Conservation (phyloP, 37 sponge, comb jelly and placozoan genomes). For the Mnemiopsis leidyi region DNA sequence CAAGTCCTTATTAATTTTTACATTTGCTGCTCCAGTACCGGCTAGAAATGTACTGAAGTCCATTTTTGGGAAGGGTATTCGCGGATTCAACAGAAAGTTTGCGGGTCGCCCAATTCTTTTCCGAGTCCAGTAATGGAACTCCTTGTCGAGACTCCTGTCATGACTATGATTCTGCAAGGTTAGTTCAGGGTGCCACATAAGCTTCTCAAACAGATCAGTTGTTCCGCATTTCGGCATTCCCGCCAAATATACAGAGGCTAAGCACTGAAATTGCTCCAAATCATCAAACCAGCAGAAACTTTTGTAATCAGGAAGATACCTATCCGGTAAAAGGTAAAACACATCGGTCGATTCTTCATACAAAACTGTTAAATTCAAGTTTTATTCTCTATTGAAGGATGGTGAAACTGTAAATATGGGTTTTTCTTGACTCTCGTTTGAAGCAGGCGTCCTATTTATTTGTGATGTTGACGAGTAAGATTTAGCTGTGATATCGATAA, state of each 20-base stretch:
- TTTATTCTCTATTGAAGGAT: no score
- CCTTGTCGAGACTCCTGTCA: background rate
- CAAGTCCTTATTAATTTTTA: background rate
- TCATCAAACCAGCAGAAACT: constrained; percentile 39
- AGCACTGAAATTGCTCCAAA: background rate
- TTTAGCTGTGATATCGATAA: no score
- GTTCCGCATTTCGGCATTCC: constrained; percentile 50
- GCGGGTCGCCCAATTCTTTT: background rate
- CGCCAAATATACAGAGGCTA: background rate
- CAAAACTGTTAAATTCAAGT: no score
- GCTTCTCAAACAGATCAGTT: constrained; percentile 34
- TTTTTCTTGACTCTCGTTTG: no score
- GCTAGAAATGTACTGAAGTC: background rate
- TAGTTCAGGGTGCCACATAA: constrained; percentile 17
- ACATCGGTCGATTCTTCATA: constrained; percentile 24
- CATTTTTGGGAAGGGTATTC: background rate
- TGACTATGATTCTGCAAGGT: background rate
- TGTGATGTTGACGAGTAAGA: no score
- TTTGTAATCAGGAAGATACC: constrained; percentile 37
- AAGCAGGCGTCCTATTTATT: no score
- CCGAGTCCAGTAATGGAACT: constrained; percentile 33
- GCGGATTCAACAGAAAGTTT: background rate
- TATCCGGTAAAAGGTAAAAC: background rate
- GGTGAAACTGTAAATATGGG: no score
- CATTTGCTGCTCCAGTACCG: background rate